Conservation (phyloP, 2,797 vertebrate genomes). For the Helostoma temminkii region DNA sequence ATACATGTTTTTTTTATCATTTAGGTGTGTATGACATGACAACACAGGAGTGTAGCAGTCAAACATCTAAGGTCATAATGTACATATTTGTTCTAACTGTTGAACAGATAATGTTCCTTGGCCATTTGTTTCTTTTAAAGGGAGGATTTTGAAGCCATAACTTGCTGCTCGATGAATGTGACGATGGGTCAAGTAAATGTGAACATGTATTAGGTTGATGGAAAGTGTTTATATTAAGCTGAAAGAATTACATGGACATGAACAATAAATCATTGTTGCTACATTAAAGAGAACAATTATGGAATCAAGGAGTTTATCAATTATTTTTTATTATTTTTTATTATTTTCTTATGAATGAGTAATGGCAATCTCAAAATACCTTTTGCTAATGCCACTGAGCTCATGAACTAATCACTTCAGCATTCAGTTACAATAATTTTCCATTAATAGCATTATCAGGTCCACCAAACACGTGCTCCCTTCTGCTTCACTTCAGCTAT, state of each 20-base stretch:
- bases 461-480: background rate
- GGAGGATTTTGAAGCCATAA: background rate
- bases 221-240: slow-evolving; percentile 52
- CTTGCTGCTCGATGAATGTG: slow-evolving; percentile 38
- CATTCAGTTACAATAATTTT: slow-evolving; percentile 1
- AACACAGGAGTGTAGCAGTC: background rate
- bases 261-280: slow-evolving; percentile 31
- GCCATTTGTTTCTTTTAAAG: slow-evolving; percentile 1
- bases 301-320: slow-evolving; percentile 13
- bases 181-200: slow-evolving; percentile 53
- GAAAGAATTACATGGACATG: slow-evolving; percentile 18
- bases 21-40: slow-evolving; percentile 8
- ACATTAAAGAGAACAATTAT: slow-evolving; percentile 29
- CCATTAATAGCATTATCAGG: slow-evolving; percentile 27
- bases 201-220: slow-evolving; percentile 65
- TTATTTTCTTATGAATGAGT: slow-evolving; percentile 14
- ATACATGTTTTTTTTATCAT: too few species aligned
- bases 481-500: slow-evolving; percentile 22
- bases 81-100: background rate
- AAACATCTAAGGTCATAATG: background rate
- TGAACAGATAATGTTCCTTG: background rate
- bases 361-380: slow-evolving; percentile 17
- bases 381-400: slow-evolving; percentile 8
- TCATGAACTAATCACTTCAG: slow-evolving; percentile 22
- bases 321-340: slow-evolving; percentile 27